Evolutionary conservation across 92 coral and sea anemone genomes (phyloP).

Genomic region (Phenganax stokvisi): DNA sequence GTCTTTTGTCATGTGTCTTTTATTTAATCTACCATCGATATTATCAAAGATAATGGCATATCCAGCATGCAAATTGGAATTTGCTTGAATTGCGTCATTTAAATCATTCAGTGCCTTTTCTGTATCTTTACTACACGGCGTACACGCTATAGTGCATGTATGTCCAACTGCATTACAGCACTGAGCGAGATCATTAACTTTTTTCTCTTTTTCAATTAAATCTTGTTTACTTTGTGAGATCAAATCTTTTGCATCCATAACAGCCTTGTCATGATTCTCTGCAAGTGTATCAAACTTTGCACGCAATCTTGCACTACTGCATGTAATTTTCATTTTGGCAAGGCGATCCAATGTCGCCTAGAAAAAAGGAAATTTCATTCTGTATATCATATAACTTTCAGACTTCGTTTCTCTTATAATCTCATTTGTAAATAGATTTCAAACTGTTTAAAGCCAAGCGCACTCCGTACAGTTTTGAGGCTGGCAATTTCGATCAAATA

Average conservation of each 20-base stretch:
- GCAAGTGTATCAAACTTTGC: constrained; percentile 47
- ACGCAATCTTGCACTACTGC: constrained; percentile 2
- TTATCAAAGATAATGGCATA: constrained; percentile 51
- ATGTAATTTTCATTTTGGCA: constrained; percentile 51
- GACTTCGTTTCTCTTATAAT: no score
- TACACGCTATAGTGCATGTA: constrained; percentile 3
- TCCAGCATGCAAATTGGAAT: constrained; percentile 37
- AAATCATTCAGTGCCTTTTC: background rate
- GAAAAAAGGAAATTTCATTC: no score
- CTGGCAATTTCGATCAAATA: no score
- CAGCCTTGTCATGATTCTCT: constrained; percentile 43
- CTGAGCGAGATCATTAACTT: background rate
- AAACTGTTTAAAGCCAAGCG: no score
- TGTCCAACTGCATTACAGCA: background rate
- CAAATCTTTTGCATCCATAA: constrained; percentile 34
- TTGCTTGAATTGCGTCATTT: constrained; percentile 6
- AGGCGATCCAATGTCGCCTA: background rate
- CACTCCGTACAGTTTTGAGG: no score
- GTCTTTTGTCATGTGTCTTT: constrained; percentile 48
- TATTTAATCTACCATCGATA: constrained; percentile 42
- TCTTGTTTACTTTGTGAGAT: constrained; percentile 31
- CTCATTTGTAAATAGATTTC: no score
- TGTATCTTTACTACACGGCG: background rate
- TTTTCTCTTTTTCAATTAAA: constrained; percentile 5
- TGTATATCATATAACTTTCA: no score